Conservation (phyloP, 2,797 vertebrate species). For the Petrocephalus sullivani region DNA sequence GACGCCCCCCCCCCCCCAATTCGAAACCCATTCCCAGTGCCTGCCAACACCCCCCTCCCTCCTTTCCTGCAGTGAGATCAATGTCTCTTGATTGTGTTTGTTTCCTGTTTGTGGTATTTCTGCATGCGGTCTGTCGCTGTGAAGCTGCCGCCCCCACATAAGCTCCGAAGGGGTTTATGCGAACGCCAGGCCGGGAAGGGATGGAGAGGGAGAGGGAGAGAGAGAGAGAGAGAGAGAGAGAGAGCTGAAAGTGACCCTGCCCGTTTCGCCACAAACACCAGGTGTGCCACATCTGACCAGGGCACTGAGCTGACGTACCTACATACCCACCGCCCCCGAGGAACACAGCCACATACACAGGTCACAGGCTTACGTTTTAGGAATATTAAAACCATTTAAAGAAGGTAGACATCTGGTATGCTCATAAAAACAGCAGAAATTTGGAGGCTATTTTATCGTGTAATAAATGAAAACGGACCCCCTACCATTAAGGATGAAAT, state of each 20-base stretch:
- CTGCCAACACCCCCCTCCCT: background rate
- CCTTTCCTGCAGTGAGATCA: slow-evolving; percentile 1
- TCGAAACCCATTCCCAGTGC: background rate
- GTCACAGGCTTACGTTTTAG: background rate
- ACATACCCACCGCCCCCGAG: background rate
- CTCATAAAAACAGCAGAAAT: background rate
- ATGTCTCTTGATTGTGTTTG: slow-evolving; percentile 37
- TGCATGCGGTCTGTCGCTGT: background rate
- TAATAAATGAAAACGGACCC: background rate
- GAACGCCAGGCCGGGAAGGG: background rate
- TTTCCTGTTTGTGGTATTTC: slow-evolving; percentile 36
- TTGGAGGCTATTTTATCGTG: background rate
- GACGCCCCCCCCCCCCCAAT: background rate
- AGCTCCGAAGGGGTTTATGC: background rate
- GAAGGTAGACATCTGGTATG: background rate
- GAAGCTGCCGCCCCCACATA: background rate
- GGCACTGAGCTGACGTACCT: background rate
- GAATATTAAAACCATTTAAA: background rate
- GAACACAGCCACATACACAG: background rate
- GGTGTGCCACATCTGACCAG: background rate
- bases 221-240: background rate
- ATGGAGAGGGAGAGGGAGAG: background rate
- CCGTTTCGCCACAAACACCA: background rate
- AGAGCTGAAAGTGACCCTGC: slow-evolving; percentile 1
- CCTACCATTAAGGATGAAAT: background rate